Base-by-base conservation (phyloP, 2,888 invertebrate species). In the Pardosa pseudoannulata region DNA sequence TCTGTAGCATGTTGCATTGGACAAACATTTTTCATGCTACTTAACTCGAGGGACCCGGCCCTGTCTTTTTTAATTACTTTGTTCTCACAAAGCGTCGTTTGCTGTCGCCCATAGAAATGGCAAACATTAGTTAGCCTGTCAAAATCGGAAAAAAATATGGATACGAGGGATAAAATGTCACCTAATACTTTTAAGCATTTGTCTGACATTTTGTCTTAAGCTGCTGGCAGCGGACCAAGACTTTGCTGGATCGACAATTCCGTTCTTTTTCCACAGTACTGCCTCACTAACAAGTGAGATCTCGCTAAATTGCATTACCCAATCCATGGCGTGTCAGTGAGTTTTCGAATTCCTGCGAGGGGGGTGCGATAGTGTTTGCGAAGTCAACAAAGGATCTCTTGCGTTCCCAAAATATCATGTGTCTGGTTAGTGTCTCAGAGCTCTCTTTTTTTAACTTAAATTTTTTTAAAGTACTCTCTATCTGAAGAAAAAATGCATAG, bases 401-500 rank as follows among this genome's bases (percentile, higher is more conserved):
- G 23, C 56, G 23, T 56, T 23, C 23, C 50, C n/a, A 68, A 67
- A 67, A 65, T 83, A 72, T 83, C 78, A 78, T 19, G 29, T 83
- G 83, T 83, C 83, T 78, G 39, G 78, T 83, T 83, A 83, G 73
- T 83, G 83, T 83, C 83, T 36, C 16, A 39, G 32, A 32, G 19
- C 32, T 67, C 9, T 67, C 23, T 62, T 62, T 23, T n/a, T n/a
- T 3, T 6, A 56, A 23, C 56, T 23, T 19, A 5, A 56, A 56
- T 36, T 36, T 9, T n/a, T n/a, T n/a, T n/a, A n/a, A n/a, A n/a
- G n/a, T n/a, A n/a, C n/a, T n/a, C n/a, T n/a, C n/a, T n/a, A n/a
- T n/a, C n/a, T n/a, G n/a, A n/a, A n/a, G n/a, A n/a, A n/a, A n/a
- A n/a, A n/a, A n/a, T n/a, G n/a, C n/a, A n/a, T n/a, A n/a, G n/a